Evolutionary conservation across 2,888 invertebrate species (phyloP), one percentile per base, ranked within the genome.

Genomic region (Pachliopta kotzebuea): DNA sequence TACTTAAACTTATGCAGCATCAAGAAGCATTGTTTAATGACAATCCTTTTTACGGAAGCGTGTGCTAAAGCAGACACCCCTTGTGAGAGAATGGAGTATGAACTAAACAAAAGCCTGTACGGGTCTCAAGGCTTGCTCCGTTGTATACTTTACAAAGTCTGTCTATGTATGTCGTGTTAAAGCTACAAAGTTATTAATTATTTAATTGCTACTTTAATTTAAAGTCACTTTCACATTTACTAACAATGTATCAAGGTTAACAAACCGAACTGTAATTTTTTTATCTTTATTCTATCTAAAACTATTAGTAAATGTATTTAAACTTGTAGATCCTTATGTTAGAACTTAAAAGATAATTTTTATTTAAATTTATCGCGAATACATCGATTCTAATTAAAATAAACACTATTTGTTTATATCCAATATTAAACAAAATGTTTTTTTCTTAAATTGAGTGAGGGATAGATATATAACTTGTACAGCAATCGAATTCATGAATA

Each of bases 41-140:
- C 60, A 60, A 60, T 53, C 31, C 53, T 60, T 60, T 60, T 59
- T 60, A 53, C 31, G 60, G 60, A 60, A 60, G 53, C 53, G 14
- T 37, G 37, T 60, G 42, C 53, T 60, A 37, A 60, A 60, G 53
- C 60, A 50, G 53, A 31, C 60, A 37, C 52, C 60, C 60, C 52
- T 60, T 60, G 59, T 59, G 37, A 53, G 24, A 37, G 53, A 53
- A 53, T 37, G 59, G 59, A 60, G 60, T 60, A 31, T 60, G 60
- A 60, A 60, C 20, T 24, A 60, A 8, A 60, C 60, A 60, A 60
- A 60, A 60, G 60, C 53, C 24, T 52, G 53, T 52, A 31, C 53
- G 53, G 53, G 53, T 53, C 60, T 60, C 23, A 50, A 52, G 37
- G 53, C 53, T 60, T 21, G 60, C 53, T 50, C 31, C 37, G 37